phyloP scores from a whole-genome alignment of 2,888 invertebrate genomes.

The Thereva nobilitata region DNA sequence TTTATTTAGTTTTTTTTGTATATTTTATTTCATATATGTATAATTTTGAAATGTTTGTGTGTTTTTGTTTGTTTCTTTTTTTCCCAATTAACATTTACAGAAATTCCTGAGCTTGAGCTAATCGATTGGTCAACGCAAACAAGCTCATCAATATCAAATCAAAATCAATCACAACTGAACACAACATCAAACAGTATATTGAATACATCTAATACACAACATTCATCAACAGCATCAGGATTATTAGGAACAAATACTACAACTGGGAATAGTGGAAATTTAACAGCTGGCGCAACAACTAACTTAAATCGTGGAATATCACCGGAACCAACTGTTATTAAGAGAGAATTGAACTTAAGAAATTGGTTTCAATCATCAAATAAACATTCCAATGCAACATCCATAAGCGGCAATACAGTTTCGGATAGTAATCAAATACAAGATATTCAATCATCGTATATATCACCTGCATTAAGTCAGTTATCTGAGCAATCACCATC shows the following conservation, averaged over 20 bases:
- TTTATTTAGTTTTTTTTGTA: slow-evolving; percentile 19
- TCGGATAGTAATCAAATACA: slow-evolving; percentile 45
- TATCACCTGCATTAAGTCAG: slow-evolving; percentile 51
- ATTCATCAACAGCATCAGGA: slow-evolving; percentile 44
- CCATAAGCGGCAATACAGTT: slow-evolving; percentile 49
- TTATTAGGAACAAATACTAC: slow-evolving; percentile 42
- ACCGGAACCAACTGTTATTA: slow-evolving; percentile 44
- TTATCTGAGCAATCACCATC: slow-evolving; percentile 46
- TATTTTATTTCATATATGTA: slow-evolving; percentile 5
- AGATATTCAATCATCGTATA: slow-evolving; percentile 57
- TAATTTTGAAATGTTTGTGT: slow-evolving; percentile 7
- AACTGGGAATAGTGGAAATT: slow-evolving; percentile 35
- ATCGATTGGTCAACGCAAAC: slow-evolving; percentile 42
- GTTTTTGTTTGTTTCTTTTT: slow-evolving; percentile 35
- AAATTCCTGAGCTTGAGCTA: slow-evolving; percentile 45
- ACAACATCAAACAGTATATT: slow-evolving; percentile 32
- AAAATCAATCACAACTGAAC: slow-evolving; percentile 42
- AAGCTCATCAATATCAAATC: slow-evolving; percentile 37
- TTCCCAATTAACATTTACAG: slow-evolving; percentile 41
- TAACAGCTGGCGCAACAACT: slow-evolving; percentile 38
- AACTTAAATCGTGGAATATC: slow-evolving; percentile 41
- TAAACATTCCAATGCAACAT: slow-evolving; percentile 43
- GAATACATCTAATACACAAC: slow-evolving; percentile 32
- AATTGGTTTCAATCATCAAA: slow-evolving; percentile 50
- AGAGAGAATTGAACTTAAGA: slow-evolving; percentile 49